These are phyloP conservation scores for Drosophila suzukii DNA, from an alignment of 1,140 invertebrate species.

Conservation along the genomic window DNA sequence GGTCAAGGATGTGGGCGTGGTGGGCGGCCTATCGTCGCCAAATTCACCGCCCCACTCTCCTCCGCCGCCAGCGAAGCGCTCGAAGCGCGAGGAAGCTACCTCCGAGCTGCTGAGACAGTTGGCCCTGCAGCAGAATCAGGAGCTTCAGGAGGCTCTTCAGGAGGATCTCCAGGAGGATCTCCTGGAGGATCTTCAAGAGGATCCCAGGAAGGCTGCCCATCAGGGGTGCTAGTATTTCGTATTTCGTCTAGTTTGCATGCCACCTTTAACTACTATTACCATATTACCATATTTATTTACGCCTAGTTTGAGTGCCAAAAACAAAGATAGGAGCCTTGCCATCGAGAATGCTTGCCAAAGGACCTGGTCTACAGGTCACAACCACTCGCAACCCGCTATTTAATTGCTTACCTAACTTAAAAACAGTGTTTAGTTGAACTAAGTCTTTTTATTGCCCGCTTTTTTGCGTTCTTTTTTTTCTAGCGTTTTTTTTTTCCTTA, in stretches of 20 bases:
- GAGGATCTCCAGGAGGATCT: too few species aligned
- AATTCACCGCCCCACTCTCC: conserved; percentile 5
- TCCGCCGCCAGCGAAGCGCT: conserved; percentile 38
- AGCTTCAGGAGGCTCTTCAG: too few species aligned
- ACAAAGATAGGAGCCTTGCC: conserved; percentile 21
- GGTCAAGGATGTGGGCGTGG: conserved; percentile 66
- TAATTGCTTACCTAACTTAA: conserved; percentile 34
- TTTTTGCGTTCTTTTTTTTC: conserved; percentile 10
- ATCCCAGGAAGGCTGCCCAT: conserved; percentile 7
- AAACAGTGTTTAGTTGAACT: conserved; percentile 1
- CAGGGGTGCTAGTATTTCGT: conserved; percentile 48
- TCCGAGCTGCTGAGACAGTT: conserved; percentile 50
- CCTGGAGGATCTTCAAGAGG: too few species aligned
- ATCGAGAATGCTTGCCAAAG: conserved; percentile 49
- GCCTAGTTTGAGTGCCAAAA: conserved; percentile 67
- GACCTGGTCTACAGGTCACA: conserved; percentile 24
- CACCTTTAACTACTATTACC: conserved; percentile 20
- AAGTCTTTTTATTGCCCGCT: not conserved
- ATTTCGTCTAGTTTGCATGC: conserved; percentile 29
- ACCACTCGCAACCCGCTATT: conserved; percentile 28
- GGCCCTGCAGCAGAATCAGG: conserved; percentile 9
- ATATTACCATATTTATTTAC: conserved; percentile 56
- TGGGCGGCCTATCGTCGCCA: conserved; percentile 48
- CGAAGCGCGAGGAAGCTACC: conserved; percentile 51
- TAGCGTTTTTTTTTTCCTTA: conserved; percentile 1